phyloP scores from a whole-genome alignment of 2,888 invertebrate species.

The Yponomeuta sedellus region DNA sequence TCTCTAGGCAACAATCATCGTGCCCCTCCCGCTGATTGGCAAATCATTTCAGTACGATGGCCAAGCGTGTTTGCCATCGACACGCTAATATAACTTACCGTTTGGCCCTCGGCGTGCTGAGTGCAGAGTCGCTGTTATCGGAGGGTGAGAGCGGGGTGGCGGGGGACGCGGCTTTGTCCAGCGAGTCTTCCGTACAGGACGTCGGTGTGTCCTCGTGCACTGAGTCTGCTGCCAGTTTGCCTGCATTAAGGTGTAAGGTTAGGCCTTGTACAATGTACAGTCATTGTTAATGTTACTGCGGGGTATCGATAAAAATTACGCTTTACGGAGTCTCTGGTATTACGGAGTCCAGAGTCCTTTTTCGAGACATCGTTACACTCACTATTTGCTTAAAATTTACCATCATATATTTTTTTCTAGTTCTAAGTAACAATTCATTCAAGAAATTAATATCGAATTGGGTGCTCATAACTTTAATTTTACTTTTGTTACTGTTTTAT shows the following conservation, averaged over 20 bases:
- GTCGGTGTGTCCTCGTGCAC: conserved; percentile 83
- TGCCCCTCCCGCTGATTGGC: no score
- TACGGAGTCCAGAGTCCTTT: no score
- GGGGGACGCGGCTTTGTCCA: conserved; percentile 77
- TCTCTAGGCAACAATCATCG: no score
- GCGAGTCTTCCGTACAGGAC: conserved; percentile 85
- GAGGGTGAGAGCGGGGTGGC: conserved; percentile 64
- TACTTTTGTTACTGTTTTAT: no score
- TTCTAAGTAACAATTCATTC: no score
- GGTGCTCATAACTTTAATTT: no score
- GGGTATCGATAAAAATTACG: conserved; percentile 19
- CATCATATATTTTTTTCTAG: no score
- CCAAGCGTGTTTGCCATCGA: not conserved
- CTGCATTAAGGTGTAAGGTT: conserved; percentile 35
- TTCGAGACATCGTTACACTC: no score
- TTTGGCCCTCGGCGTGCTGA: conserved; percentile 72
- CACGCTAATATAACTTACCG: conserved; percentile 37
- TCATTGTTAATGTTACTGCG: conserved; percentile 12
- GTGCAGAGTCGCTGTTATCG: conserved; percentile 68
- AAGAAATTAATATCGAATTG: no score
- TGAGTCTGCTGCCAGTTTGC: conserved; percentile 71
- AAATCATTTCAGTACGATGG: no score
- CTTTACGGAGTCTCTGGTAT: no score
- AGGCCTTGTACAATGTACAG: not conserved
- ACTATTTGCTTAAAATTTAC: no score